Percentiles rank a stretch among this genome's conserved stretches.
phyloP scores from a whole-genome alignment of 2,797 vertebrate genomes.

The Saguinus oedipus region DNA sequence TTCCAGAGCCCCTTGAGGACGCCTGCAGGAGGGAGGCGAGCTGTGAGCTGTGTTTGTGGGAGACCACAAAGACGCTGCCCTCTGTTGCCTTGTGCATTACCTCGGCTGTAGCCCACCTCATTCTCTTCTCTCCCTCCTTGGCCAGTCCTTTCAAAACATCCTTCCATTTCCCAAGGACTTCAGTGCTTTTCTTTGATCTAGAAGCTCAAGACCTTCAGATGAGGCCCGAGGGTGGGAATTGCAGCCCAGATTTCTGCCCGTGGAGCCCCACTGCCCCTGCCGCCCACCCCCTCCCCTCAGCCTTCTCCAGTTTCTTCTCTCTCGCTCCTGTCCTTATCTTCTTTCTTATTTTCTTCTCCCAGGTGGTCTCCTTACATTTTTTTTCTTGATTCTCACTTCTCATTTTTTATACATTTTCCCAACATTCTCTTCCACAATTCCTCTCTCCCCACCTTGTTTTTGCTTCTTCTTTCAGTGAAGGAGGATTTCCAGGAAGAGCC shows the following conservation, averaged over 20 bases:
- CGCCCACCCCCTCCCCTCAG: accelerated
- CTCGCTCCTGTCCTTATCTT: neutral
- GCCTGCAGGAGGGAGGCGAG: too few species aligned
- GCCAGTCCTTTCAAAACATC: constrained; percentile 66
- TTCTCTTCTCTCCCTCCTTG: neutral
- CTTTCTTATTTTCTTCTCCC: neutral
- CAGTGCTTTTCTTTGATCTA: constrained; percentile 54
- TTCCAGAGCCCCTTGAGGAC: neutral
- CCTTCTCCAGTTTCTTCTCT: neutral
- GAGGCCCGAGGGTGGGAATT: neutral
- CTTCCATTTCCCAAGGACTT: constrained; percentile 68
- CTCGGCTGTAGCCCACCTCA: neutral
- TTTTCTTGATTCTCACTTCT: neutral
- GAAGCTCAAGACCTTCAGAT: constrained; percentile 43
- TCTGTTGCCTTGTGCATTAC: neutral
- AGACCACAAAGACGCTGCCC: neutral
- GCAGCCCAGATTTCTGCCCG: neutral
- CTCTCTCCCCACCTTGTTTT: neutral
- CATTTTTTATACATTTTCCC: neutral
- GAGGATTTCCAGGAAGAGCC: neutral
- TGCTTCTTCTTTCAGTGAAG: neutral
- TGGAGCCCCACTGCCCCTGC: neutral
- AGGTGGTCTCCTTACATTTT: neutral
- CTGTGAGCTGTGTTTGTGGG: neutral
- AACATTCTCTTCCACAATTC: neutral